A percentile compares a stretch with the other conserved stretches of the same genome.
Conservation (phyloP, 1,140 invertebrate genomes). For the Octopus sinensis region DNA sequence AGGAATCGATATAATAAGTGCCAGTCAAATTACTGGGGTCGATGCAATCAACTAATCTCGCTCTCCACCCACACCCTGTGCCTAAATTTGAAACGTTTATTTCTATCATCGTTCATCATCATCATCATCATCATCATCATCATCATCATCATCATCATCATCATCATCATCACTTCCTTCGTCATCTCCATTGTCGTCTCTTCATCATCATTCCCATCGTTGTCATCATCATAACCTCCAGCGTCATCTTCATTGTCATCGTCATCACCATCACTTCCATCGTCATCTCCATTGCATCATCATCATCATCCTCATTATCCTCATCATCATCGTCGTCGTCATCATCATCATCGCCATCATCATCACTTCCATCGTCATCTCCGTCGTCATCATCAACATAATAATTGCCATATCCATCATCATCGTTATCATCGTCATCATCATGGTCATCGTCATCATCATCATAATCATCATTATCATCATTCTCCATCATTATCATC, state of each 20-base stretch:
- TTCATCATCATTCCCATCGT: neutral
- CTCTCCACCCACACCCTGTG: no score
- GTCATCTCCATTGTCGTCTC: neutral
- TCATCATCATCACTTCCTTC: neutral
- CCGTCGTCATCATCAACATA: neutral
- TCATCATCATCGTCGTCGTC: neutral
- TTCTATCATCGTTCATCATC: no score
- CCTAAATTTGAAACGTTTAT: no score
- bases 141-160: neutral
- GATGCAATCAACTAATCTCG: no score
- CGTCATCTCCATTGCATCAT: no score
- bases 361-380: neutral
- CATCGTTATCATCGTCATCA: neutral
- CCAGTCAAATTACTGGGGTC: no score
- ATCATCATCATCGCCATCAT: neutral
- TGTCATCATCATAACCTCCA: neutral
- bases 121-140: slow-evolving; percentile 3
- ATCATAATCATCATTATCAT: no score
- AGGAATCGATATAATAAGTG: no score
- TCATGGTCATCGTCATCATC: no score
- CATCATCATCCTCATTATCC: neutral
- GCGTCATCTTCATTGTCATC: neutral
- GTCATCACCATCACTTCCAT: neutral
- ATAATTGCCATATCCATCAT: neutral
- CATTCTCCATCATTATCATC: no score